Evolutionary conservation across 2,797 vertebrate species (phyloP).

Genomic region (Acanthis flammea): DNA sequence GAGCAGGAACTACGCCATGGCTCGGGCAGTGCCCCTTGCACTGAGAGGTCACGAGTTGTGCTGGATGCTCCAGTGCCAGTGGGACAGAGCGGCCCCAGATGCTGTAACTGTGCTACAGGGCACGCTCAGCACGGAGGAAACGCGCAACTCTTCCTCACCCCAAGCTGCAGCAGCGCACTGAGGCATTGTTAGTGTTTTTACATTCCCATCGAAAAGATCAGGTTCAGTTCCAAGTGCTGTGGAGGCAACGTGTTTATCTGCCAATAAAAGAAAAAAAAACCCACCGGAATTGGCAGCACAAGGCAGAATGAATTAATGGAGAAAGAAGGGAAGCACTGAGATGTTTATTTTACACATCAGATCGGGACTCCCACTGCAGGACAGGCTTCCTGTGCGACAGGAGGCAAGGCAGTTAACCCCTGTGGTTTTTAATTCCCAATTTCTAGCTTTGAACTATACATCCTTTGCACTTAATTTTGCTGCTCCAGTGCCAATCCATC

Average conservation of each 20-base stretch:
- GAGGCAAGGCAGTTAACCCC: neutral
- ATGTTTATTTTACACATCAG: neutral
- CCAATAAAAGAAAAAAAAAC: neutral
- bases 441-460: slow-evolving; percentile 8
- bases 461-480: neutral
- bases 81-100: neutral
- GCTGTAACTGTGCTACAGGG: neutral
- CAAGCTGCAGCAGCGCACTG: fast-evolving
- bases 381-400: neutral
- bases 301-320: neutral
- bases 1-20: slow-evolving; percentile 47
- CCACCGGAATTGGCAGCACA: neutral
- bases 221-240: neutral
- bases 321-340: neutral
- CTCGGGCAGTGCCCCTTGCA: neutral
- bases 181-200: neutral
- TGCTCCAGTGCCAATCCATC: neutral
- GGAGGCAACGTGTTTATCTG: neutral
- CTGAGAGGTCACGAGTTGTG: neutral
- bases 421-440: neutral
- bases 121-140: neutral
- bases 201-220: neutral
- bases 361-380: neutral
- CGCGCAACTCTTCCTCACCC: neutral
- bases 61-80: neutral